Base-by-base conservation (phyloP, 2,113 vertebrate genomes). In the Pomatorhinus ruficollis region DNA sequence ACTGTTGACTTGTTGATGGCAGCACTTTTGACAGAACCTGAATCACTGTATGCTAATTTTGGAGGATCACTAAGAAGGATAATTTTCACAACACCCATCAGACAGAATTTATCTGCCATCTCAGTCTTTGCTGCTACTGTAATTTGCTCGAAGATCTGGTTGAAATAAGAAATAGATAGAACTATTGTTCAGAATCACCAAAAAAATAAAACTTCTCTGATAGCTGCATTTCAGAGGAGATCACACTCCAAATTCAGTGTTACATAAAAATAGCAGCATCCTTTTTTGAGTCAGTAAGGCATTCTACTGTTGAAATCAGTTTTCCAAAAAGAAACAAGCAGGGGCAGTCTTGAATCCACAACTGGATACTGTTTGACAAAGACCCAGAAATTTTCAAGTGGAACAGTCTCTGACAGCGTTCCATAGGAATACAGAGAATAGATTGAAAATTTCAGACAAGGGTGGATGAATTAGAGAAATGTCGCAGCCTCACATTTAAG, bases 1-100 rank as follows among this genome's bases (percentile, higher is more conserved):
- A 80, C 35, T 92, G 84, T 95, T 83, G 95, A 94, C 80, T 94
- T 81, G 60, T 77, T 76, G 66, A 65, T 65, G 66, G 42, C 77
- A 93, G 57, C 45, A 70, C 33, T 60, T 70, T 42, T 71, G 30
- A 82, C n/a, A 94, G 64, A 91, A 74, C 31, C 64, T 77, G 77
- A 61, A 61, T 87, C 75, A 52, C 19, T 72, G 54, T 45, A 39
- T 56, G 57, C 44, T 79, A 90, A 91, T 91, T 87, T 75, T 76
- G 85, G 20, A 70, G 47, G 64, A 95, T 80, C 83, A 66, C 77
- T 83, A 56, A 49, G 28, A 85, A 83, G 42, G 90, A 45, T 72
- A 92, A 83, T 93, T 93, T 97, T 81, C 56, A 75, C 28, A 66
- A 70, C 35, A 79, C 11, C 27, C 49, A 82, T 79, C 83, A 68